These are phyloP conservation scores for Azemiops feae DNA, from an alignment of 2,113 vertebrate species.

Conservation along the genomic window DNA sequence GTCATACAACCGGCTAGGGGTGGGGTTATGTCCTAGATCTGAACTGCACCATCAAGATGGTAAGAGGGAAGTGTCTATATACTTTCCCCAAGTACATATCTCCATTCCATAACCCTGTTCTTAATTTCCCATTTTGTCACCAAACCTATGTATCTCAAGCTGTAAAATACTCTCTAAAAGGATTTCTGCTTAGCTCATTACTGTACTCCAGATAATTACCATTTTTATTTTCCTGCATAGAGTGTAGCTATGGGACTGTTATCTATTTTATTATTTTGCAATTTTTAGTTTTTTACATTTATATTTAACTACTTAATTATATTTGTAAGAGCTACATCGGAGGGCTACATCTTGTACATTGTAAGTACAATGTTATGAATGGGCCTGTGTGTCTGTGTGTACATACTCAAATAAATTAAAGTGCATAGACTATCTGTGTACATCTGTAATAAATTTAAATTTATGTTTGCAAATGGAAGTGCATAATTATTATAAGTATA, in stretches of 20 bases:
- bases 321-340: background rate
- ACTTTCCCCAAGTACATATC: background rate
- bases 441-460: background rate
- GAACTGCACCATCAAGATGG: background rate
- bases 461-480: background rate
- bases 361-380: background rate
- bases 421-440: background rate
- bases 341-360: background rate
- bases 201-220: background rate
- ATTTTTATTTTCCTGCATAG: background rate
- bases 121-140: background rate
- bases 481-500: background rate
- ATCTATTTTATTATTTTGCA: background rate
- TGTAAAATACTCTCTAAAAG: background rate
- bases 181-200: background rate
- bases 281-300: background rate
- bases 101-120: background rate
- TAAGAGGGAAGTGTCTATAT: background rate
- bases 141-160: background rate
- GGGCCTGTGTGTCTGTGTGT: background rate
- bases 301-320: background rate
- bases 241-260: background rate
- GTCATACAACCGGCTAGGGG: background rate
- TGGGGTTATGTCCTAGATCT: background rate
- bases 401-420: background rate